Evolutionary conservation across 1,140 invertebrate genomes (phyloP).

Genomic region (Adelges cooleyi): DNA sequence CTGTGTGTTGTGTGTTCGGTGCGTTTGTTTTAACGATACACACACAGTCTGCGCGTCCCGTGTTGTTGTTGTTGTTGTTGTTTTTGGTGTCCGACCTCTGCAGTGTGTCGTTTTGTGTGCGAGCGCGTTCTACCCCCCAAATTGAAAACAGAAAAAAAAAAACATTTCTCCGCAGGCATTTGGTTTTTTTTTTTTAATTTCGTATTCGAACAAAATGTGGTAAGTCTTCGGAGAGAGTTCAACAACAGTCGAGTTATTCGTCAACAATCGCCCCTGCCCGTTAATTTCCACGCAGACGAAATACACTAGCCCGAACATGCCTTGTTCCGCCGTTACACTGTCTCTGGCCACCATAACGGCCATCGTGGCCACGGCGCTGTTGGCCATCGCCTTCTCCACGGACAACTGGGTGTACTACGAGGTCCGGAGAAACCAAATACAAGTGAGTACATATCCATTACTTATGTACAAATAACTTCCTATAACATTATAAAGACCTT

Average conservation of each 20-base stretch:
- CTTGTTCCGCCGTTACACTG: conserved; percentile 85
- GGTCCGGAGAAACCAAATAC: conserved; percentile 73
- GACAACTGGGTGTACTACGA: conserved; percentile 90
- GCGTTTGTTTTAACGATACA: background rate
- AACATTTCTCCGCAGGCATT: background rate
- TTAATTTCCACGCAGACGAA: background rate
- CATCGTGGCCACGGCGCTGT: conserved; percentile 77
- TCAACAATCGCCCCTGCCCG: background rate
- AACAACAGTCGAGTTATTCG: background rate
- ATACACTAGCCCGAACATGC: conserved; percentile 50
- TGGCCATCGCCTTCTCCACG: conserved; percentile 86
- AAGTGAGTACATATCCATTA: conserved; percentile 49
- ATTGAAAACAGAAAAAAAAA: no score
- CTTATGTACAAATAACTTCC: no score
- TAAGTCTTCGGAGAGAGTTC: background rate
- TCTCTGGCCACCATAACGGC: conserved; percentile 87
- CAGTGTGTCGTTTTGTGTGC: background rate
- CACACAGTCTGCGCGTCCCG: background rate
- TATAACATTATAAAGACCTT: no score
- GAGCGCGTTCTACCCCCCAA: background rate
- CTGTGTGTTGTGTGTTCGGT: background rate
- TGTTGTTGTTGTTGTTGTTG: background rate
- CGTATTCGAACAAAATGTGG: conserved; percentile 14
- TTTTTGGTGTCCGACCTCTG: background rate
- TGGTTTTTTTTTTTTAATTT: background rate